Evolutionary conservation across 2,797 vertebrate genomes (phyloP).

Genomic region (Sciaenops ocellatus): DNA sequence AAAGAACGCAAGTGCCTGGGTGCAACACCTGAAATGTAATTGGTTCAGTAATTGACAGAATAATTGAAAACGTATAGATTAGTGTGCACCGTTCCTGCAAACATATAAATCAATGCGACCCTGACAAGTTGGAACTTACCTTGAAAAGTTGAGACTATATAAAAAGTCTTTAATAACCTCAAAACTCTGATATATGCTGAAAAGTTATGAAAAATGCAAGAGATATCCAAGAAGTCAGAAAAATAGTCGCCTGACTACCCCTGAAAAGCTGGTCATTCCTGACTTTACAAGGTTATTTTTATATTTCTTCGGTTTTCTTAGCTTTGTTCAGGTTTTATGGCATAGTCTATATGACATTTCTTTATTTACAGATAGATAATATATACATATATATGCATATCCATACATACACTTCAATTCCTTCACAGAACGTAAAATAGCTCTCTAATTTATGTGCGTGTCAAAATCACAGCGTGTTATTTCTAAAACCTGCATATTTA

Average conservation of each 20-base stretch:
- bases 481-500: conserved; percentile 44
- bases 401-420: not conserved
- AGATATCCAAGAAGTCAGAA: not conserved
- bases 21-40: conserved; percentile 4
- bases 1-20: not conserved
- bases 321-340: not conserved
- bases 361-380: not conserved
- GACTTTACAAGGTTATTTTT: not conserved
- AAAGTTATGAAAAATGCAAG: not conserved
- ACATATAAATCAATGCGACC: conserved; percentile 18
- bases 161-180: not conserved
- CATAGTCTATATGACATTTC: not conserved
- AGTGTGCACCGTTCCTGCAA: conserved; percentile 3
- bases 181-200: not conserved
- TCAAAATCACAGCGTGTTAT: conserved; percentile 22
- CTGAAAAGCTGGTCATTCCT: not conserved
- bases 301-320: not conserved
- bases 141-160: not conserved
- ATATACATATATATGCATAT: not conserved
- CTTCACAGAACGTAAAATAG: conserved; percentile 18
- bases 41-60: conserved; percentile 7
- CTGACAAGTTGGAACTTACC: conserved; percentile 19
- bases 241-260: not conserved
- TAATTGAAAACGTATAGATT: conserved; percentile 10
- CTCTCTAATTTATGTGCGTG: conserved; percentile 23